phyloP scores from a whole-genome alignment of 1,140 invertebrate species.

The Drosophila orosa region DNA sequence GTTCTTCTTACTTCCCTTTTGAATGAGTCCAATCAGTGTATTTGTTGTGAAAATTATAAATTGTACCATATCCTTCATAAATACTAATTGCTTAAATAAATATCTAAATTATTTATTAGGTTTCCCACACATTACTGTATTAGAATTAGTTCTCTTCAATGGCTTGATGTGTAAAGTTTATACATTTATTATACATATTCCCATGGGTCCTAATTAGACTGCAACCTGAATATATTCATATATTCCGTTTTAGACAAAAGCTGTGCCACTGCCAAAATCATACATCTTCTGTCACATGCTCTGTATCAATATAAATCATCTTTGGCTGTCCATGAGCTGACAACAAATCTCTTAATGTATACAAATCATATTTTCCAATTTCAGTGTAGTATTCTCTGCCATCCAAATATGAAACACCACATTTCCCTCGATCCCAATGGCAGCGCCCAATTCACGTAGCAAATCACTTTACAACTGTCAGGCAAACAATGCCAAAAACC shows the following conservation, averaged over 20 bases:
- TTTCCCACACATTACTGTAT: too few species aligned
- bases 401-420: conserved; percentile 1
- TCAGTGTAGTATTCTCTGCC: conserved; percentile 10
- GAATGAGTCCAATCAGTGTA: not conserved
- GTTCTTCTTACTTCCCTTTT: not conserved
- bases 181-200: not conserved
- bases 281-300: conserved; percentile 39
- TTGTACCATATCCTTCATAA: too few species aligned
- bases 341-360: conserved; percentile 61
- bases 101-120: not conserved
- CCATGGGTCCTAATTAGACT: conserved; percentile 22
- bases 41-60: not conserved
- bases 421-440: conserved; percentile 22
- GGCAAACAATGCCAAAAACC: conserved; percentile 64
- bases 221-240: conserved; percentile 29
- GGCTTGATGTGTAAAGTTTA: not conserved
- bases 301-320: conserved; percentile 62
- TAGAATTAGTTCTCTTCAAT: not conserved
- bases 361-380: conserved; percentile 77
- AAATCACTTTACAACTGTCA: conserved; percentile 81
- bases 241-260: conserved; percentile 30
- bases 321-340: conserved; percentile 41
- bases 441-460: conserved; percentile 63
- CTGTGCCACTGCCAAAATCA: conserved; percentile 12
- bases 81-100: too few species aligned